Evolutionary conservation across 2,888 invertebrate species (phyloP).

Genomic region (Deilephila porcellus): DNA sequence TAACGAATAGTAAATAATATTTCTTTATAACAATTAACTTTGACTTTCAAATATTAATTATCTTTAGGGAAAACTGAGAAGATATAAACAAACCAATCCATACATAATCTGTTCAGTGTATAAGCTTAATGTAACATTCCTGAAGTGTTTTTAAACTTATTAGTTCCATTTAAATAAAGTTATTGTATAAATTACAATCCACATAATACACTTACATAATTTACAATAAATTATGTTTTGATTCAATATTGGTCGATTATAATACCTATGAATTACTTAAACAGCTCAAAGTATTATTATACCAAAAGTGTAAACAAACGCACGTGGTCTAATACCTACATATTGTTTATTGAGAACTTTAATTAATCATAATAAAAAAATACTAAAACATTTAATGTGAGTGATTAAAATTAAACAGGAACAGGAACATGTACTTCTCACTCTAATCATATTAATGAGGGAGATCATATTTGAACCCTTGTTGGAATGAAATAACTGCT

Average conservation of each 20-base stretch:
- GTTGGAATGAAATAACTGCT: background rate
- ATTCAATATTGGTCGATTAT: background rate
- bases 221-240: background rate
- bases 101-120: too few species aligned
- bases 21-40: too few species aligned
- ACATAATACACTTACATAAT: background rate
- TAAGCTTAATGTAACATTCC: too few species aligned
- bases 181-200: background rate
- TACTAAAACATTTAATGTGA: background rate
- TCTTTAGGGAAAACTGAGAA: too few species aligned
- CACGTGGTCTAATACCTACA: background rate
- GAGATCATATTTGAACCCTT: background rate
- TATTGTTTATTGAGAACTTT: background rate
- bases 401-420: background rate
- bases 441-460: background rate
- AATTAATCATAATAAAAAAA: background rate
- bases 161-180: background rate
- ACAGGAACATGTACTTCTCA: background rate
- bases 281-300: background rate
- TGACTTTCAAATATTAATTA: too few species aligned
- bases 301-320: conserved; percentile 1
- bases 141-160: background rate
- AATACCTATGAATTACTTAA: background rate
- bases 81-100: too few species aligned
- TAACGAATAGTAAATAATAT: too few species aligned